Conservation (phyloP, 2,888 invertebrate genomes). For the Ichneumoninae sp. region DNA sequence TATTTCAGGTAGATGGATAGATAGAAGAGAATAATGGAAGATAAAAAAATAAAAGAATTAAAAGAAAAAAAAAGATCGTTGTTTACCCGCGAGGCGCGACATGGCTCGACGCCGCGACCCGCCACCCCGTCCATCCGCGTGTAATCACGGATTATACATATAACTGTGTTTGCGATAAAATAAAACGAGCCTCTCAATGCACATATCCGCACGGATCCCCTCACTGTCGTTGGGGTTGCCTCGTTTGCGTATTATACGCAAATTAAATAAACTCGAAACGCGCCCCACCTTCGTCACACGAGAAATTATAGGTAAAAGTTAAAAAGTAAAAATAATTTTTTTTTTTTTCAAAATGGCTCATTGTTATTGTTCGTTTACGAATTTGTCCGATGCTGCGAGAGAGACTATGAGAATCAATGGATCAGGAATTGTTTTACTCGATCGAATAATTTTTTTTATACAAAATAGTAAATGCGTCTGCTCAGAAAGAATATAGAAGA, state of each 20-base stretch:
- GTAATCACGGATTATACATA: neutral
- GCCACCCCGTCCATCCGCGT: neutral
- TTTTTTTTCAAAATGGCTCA: too few species aligned
- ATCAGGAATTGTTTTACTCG: neutral
- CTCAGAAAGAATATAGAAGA: too few species aligned
- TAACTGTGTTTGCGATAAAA: neutral
- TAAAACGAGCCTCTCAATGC: slow-evolving; percentile 32
- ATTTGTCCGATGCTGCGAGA: neutral
- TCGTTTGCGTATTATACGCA: neutral
- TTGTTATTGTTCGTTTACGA: neutral
- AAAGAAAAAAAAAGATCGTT: slow-evolving; percentile 6
- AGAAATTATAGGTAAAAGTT: neutral
- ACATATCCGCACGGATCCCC: neutral
- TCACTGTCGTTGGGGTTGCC: neutral
- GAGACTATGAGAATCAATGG: neutral
- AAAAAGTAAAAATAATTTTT: too few species aligned
- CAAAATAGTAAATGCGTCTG: too few species aligned
- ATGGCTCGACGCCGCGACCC: slow-evolving; percentile 11
- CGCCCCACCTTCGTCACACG: neutral
- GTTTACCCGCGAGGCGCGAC: slow-evolving; percentile 52
- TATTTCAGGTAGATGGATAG: slow-evolving; percentile 19
- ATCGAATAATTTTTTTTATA: too few species aligned
- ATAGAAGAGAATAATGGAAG: neutral
- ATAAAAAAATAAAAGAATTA: neutral
- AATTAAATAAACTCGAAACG: neutral